Evolutionary conservation across 2,888 invertebrate species (phyloP).

Genomic region (Phortica magna): DNA sequence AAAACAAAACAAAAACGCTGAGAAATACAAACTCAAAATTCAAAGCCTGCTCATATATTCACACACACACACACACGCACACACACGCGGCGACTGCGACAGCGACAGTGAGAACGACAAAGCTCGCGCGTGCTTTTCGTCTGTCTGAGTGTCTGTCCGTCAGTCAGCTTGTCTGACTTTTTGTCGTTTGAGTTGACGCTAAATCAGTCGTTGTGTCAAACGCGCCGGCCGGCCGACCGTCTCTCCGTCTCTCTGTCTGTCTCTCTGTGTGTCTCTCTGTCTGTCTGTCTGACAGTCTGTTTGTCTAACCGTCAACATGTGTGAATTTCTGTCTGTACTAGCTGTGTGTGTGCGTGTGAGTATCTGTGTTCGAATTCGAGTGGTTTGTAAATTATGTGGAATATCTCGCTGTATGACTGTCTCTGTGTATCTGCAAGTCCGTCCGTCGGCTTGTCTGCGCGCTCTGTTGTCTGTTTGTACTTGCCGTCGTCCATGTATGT

Average conservation of each 20-base stretch:
- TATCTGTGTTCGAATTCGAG: constrained; percentile 5
- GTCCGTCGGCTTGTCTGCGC: neutral
- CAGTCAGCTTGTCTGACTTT: constrained; percentile 16
- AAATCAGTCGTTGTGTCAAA: constrained; percentile 8
- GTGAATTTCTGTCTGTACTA: constrained; percentile 7
- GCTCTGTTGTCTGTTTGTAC: constrained; percentile 3
- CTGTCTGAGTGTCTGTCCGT: constrained; percentile 20
- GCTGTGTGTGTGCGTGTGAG: constrained; percentile 33
- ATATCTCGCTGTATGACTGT: constrained; percentile 27
- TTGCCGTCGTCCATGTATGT: neutral
- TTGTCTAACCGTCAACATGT: constrained; percentile 28
- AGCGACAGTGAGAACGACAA: constrained; percentile 26
- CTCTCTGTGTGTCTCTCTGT: constrained; percentile 29
- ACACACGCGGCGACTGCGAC: constrained; percentile 6
- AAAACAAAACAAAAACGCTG: neutral
- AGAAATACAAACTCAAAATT: constrained; percentile 18
- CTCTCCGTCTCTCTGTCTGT: neutral
- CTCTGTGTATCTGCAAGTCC: neutral
- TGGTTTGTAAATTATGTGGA: constrained; percentile 31
- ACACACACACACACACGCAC: constrained; percentile 27
- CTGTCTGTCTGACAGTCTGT: constrained; percentile 22
- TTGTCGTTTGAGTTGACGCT: neutral
- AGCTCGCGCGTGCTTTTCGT: constrained; percentile 25
- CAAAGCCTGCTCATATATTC: constrained; percentile 24
- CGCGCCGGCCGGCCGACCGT: constrained; percentile 19